Percentiles rank a stretch among this genome's conserved stretches.
phyloP scores from a whole-genome alignment of 2,888 invertebrate species.

The Drosophila siamana region DNA sequence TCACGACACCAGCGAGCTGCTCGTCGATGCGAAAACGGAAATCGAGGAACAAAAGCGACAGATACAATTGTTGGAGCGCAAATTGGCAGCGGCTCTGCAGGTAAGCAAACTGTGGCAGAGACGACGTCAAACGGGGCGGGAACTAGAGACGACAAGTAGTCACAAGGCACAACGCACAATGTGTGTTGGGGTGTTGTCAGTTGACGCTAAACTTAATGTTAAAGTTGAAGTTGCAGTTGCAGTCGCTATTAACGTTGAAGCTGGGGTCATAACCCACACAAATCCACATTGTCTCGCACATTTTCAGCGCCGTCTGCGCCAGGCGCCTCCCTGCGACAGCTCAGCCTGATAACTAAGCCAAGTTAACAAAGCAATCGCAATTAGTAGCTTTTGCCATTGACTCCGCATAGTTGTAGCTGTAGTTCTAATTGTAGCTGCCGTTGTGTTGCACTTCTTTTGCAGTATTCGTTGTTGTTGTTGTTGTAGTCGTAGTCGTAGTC shows the following conservation, averaged over 20 bases:
- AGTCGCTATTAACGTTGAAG: slow-evolving; percentile 10
- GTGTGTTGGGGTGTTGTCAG: slow-evolving; percentile 76
- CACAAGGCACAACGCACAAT: slow-evolving; percentile 29
- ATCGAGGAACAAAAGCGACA: slow-evolving; percentile 92
- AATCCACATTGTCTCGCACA: slow-evolving; percentile 57
- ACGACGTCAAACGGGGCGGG: not conserved
- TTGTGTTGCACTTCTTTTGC: slow-evolving; percentile 1
- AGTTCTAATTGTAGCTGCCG: slow-evolving; percentile 37
- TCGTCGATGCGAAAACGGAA: slow-evolving; percentile 91
- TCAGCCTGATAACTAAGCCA: slow-evolving; percentile 43
- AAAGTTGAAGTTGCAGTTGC: slow-evolving; percentile 19
- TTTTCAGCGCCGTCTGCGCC: slow-evolving; percentile 63
- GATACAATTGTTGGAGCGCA: slow-evolving; percentile 91
- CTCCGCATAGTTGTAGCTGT: slow-evolving; percentile 36
- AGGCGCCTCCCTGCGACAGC: slow-evolving; percentile 44
- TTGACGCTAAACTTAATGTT: slow-evolving; percentile 38
- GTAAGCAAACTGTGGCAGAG: slow-evolving; percentile 82
- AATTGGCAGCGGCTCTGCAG: slow-evolving; percentile 89
- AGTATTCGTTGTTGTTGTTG: not conserved
- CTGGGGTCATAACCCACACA: slow-evolving; percentile 43
- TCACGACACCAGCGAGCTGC: slow-evolving; percentile 90
- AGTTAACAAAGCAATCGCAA: slow-evolving; percentile 64
- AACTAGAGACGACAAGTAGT: slow-evolving; percentile 17
- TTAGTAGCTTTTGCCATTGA: slow-evolving; percentile 62
- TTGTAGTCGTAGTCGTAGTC: slow-evolving; percentile 17